A percentile compares a stretch with the other conserved stretches of the same genome.
phyloP scores from a whole-genome alignment of 2,797 vertebrate genomes.

The Tolypeutes matacus region DNA sequence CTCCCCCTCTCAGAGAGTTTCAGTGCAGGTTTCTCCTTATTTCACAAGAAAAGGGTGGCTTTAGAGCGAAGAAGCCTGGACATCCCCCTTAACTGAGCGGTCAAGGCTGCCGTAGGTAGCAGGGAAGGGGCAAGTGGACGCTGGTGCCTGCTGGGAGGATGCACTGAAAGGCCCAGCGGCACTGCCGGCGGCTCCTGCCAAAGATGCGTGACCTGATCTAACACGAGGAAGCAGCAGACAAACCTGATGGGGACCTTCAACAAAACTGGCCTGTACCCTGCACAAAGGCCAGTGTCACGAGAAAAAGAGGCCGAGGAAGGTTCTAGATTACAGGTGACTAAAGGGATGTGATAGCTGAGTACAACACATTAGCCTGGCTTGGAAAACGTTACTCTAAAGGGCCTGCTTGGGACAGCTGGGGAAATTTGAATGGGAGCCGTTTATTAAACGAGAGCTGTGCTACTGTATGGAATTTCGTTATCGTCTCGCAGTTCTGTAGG shows the following conservation, averaged over 20 bases:
- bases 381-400: rapidly evolving
- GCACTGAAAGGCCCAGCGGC: no score
- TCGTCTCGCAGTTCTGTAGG: no score
- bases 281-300: not conserved
- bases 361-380: rapidly evolving
- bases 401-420: rapidly evolving
- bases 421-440: rapidly evolving
- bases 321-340: not conserved
- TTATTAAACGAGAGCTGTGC: rapidly evolving
- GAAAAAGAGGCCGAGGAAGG: not conserved
- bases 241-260: no score
- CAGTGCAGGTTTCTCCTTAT: no score
- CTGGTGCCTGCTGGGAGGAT: no score
- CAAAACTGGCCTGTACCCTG: not conserved
- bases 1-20: no score
- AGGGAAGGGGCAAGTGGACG: no score
- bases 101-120: no score
- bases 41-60: not conserved
- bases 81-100: no score
- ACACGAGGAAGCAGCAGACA: not conserved
- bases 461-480: no score
- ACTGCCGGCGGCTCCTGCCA: not conserved
- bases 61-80: no score
- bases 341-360: rapidly evolving
- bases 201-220: not conserved